Conservation (phyloP, 2,113 vertebrate genomes). For the Melospiza georgiana region DNA sequence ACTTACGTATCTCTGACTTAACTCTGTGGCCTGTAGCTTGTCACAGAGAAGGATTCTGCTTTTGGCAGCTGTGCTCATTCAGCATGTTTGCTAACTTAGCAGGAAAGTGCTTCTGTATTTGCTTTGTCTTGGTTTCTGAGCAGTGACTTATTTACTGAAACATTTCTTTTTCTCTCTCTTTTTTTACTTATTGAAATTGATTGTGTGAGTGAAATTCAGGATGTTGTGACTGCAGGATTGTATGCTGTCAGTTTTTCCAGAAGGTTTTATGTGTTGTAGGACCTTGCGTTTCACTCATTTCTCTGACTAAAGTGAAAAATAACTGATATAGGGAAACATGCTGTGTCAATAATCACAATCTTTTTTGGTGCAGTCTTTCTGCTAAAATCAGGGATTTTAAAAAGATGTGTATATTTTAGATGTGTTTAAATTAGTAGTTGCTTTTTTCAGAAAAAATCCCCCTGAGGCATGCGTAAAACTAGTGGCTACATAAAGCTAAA, state of each 20-base stretch:
- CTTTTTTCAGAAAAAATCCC: not conserved
- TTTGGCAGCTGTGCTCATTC: slow-evolving; percentile 43
- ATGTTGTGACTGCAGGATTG: not conserved
- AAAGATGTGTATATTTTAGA: slow-evolving; percentile 33
- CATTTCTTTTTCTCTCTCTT: not conserved
- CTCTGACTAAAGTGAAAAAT: slow-evolving; percentile 42
- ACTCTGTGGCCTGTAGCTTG: slow-evolving; percentile 30
- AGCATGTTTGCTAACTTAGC: slow-evolving; percentile 39
- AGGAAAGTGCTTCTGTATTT: slow-evolving; percentile 55
- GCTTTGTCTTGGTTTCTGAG: slow-evolving; percentile 45
- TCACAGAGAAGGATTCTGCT: slow-evolving; percentile 7
- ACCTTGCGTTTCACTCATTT: slow-evolving; percentile 29
- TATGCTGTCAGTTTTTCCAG: not conserved
- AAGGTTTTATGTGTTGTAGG: not conserved
- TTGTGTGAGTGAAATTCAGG: slow-evolving; percentile 32
- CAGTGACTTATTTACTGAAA: slow-evolving; percentile 54
- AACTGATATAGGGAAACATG: not conserved
- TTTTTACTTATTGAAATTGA: not conserved
- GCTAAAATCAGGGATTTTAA: slow-evolving; percentile 38
- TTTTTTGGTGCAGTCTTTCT: slow-evolving; percentile 29
- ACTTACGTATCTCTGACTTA: slow-evolving; percentile 3
- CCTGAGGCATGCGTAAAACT: slow-evolving; percentile 72
- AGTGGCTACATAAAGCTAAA: slow-evolving; percentile 75
- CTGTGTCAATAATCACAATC: slow-evolving; percentile 21
- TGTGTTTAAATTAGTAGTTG: slow-evolving; percentile 73